Percentiles rank a stretch among this genome's conserved stretches.
Evolutionary conservation across 2,797 vertebrate species (phyloP).

Genomic region (Mareca strepera): DNA sequence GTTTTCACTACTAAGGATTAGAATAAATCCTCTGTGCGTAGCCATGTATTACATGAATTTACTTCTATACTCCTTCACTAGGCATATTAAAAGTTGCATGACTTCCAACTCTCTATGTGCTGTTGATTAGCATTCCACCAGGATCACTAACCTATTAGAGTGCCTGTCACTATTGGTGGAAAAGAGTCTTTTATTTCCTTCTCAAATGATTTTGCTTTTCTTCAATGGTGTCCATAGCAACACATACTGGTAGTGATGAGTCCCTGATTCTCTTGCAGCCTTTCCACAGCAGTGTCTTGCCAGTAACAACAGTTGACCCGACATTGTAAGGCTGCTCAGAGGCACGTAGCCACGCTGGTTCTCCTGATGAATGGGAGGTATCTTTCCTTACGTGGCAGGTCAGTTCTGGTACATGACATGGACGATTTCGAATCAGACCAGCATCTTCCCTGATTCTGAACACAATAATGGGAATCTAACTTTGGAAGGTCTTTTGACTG

Average conservation of each 20-base stretch:
- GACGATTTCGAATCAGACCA: not conserved
- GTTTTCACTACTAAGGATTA: not conserved
- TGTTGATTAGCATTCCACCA: constrained; percentile 68
- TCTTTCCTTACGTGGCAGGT: not conserved
- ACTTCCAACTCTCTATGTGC: constrained; percentile 50
- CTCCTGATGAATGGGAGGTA: constrained; percentile 9
- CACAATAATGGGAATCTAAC: not conserved
- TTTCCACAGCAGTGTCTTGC: constrained; percentile 47
- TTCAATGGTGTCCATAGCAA: constrained; percentile 65
- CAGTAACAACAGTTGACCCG: constrained; percentile 59
- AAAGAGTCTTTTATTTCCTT: constrained; percentile 48
- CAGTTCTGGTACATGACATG: not conserved
- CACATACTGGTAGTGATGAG: constrained; percentile 49
- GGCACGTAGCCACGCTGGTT: constrained; percentile 14
- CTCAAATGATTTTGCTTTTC: constrained; percentile 69
- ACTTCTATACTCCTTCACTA: not conserved
- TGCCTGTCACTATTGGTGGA: constrained; percentile 53
- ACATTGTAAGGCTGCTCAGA: constrained; percentile 23
- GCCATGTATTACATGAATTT: not conserved
- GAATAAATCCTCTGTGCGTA: not conserved
- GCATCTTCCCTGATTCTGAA: not conserved
- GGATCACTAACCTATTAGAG: constrained; percentile 62
- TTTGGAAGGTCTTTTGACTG: not conserved
- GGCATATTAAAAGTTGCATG: constrained; percentile 26
- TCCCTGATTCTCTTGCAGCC: constrained; percentile 19